Evolutionary conservation across 2,113 vertebrate species (phyloP).

Genomic region (Osmerus mordax): DNA sequence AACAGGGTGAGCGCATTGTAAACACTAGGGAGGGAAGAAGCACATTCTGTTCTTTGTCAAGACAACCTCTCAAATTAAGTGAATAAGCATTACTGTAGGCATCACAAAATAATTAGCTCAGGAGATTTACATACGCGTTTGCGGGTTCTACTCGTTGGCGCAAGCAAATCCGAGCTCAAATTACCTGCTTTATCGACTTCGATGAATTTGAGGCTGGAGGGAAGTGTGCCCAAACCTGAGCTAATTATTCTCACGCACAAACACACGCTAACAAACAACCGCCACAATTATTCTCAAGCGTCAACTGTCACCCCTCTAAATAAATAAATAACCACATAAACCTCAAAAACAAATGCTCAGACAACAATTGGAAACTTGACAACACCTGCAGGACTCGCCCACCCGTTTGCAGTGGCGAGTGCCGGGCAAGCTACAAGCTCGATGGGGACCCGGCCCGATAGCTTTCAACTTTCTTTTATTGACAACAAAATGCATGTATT

Average conservation of each 20-base stretch:
- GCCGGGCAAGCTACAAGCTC: no score
- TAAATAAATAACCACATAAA: no score
- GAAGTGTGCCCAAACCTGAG: conserved; percentile 1
- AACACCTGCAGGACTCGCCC: no score
- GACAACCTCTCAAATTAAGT: neutral
- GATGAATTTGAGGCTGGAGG: neutral
- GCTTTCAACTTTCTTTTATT: no score
- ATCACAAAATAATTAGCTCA: conserved; percentile 4
- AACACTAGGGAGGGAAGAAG: neutral
- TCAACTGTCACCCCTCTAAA: no score
- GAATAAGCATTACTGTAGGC: conserved; percentile 6
- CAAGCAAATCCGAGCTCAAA: neutral
- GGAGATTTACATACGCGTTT: neutral
- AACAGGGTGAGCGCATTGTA: conserved; percentile 31
- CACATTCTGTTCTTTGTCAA: neutral
- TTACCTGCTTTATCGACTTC: neutral
- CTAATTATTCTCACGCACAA: neutral
- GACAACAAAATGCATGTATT: no score
- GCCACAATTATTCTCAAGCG: neutral
- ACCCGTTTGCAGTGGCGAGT: no score
- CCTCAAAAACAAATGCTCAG: no score
- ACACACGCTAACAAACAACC: no score
- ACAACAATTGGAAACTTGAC: no score
- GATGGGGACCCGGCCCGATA: no score
- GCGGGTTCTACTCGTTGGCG: neutral